These are phyloP conservation scores for Amphiprion ocellaris DNA, from an alignment of 2,113 vertebrate genomes.

Conservation along the genomic window DNA sequence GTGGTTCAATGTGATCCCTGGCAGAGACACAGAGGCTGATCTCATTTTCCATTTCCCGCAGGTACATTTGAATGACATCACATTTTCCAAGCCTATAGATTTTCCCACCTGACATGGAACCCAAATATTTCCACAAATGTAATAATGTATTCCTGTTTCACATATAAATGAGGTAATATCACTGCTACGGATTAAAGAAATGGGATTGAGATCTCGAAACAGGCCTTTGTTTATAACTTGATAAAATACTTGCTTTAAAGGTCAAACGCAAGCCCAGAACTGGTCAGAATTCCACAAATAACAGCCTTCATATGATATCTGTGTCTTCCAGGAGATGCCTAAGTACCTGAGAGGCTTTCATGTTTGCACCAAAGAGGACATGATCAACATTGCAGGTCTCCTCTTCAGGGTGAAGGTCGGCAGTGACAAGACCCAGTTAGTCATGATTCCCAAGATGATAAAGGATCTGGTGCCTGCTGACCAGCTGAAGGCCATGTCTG, in stretches of 20 bases:
- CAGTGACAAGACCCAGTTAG: constrained; percentile 85
- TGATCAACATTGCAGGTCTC: constrained; percentile 88
- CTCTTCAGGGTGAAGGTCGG: constrained; percentile 89
- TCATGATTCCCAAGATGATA: constrained; percentile 88
- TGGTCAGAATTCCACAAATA: background rate
- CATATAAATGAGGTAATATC: background rate
- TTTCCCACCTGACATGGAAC: constrained; percentile 1
- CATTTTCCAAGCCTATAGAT: constrained; percentile 13
- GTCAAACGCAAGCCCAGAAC: background rate
- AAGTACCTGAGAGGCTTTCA: constrained; percentile 97
- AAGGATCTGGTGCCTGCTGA: constrained; percentile 92
- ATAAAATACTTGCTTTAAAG: background rate
- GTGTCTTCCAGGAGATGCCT: constrained; percentile 88
- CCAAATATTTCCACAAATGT: background rate
- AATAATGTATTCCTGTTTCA: background rate
- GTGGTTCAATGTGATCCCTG: constrained; percentile 92
- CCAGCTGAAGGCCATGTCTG: constrained; percentile 86
- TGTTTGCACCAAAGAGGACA: constrained; percentile 89
- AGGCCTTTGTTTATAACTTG: background rate
- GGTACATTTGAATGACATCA: constrained; percentile 81
- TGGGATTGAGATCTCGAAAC: background rate
- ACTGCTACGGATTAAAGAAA: background rate
- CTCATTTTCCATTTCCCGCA: constrained; percentile 95
- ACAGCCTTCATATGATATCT: background rate
- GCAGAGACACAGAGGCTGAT: constrained; percentile 92